These are phyloP conservation scores for Operophtera brumata DNA, from an alignment of 2,888 invertebrate species.

Conservation along the genomic window DNA sequence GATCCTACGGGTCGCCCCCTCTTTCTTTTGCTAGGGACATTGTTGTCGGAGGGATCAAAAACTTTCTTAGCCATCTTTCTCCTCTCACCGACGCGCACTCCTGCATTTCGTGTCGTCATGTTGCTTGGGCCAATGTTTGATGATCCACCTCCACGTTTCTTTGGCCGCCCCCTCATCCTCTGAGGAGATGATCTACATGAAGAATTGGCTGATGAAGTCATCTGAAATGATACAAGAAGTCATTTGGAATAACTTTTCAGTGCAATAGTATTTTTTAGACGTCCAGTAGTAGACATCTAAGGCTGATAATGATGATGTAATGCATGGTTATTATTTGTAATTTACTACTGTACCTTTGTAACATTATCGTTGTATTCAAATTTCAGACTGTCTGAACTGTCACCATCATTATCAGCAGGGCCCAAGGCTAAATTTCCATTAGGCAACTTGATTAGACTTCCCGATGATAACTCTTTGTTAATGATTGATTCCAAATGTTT, in stretches of 20 bases:
- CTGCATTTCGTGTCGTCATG: slow-evolving; percentile 57
- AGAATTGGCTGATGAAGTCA: slow-evolving; percentile 77
- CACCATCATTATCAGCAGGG: slow-evolving; percentile 80
- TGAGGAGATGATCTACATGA: slow-evolving; percentile 75
- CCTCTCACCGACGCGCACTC: slow-evolving; percentile 80
- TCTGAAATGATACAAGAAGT: slow-evolving; percentile 45
- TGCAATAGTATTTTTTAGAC: no score
- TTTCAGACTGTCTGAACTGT: slow-evolving; percentile 75
- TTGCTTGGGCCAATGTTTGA: slow-evolving; percentile 51
- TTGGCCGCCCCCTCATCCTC: slow-evolving; percentile 70
- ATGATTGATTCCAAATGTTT: slow-evolving; percentile 84
- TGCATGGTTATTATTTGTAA: no score
- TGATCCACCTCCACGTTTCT: slow-evolving; percentile 59
- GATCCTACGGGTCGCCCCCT: slow-evolving; percentile 84
- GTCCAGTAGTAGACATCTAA: no score
- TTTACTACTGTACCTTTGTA: slow-evolving; percentile 57
- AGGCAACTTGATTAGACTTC: slow-evolving; percentile 83
- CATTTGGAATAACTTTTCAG: neutral
- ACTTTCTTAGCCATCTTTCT: slow-evolving; percentile 90
- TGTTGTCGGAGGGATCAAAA: slow-evolving; percentile 92
- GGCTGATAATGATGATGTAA: no score
- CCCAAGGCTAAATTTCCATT: slow-evolving; percentile 86
- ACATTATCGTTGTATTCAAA: slow-evolving; percentile 72
- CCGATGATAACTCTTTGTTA: slow-evolving; percentile 85
- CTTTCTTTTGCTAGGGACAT: slow-evolving; percentile 86